Percentiles rank a stretch among this genome's conserved stretches.
Conservation (phyloP, 2,113 vertebrate genomes). For the Lipophrys pholis region DNA sequence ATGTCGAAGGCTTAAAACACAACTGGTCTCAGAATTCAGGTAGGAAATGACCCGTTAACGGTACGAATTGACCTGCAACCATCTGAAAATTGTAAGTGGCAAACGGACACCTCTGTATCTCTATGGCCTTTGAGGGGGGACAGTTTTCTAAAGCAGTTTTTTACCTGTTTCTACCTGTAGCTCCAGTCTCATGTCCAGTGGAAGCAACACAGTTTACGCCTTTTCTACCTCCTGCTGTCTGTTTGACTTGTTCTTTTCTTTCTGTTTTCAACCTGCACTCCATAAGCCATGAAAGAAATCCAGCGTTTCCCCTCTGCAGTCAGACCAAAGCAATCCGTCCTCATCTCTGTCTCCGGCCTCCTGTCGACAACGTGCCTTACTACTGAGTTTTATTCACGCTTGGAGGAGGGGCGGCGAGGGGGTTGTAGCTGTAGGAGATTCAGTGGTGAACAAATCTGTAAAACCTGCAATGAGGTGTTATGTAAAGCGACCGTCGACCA, state of each 20-base stretch:
- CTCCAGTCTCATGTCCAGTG: slow-evolving; percentile 7
- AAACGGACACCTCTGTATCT: slow-evolving; percentile 44
- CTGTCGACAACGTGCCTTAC: slow-evolving; percentile 69
- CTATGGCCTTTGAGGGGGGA: slow-evolving; percentile 33
- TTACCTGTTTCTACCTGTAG: slow-evolving; percentile 45
- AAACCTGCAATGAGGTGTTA: slow-evolving; percentile 22
- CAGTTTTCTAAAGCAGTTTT: slow-evolving; percentile 36
- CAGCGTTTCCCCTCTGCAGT: neutral
- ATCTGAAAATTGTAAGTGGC: slow-evolving; percentile 39
- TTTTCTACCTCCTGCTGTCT: slow-evolving; percentile 69
- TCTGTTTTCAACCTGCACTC: slow-evolving; percentile 3
- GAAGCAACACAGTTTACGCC: slow-evolving; percentile 41
- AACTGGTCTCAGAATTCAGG: too few relatives aligned
- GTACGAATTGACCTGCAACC: neutral
- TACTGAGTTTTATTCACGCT: slow-evolving; percentile 36
- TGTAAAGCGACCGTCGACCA: slow-evolving; percentile 36
- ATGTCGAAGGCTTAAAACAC: too few relatives aligned
- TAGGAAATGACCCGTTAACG: too few relatives aligned
- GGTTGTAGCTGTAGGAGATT: slow-evolving; percentile 21
- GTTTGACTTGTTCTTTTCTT: slow-evolving; percentile 41
- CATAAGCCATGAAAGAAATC: neutral
- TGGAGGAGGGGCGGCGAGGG: too few relatives aligned
- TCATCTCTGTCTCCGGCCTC: slow-evolving; percentile 23
- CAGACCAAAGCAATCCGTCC: slow-evolving; percentile 46
- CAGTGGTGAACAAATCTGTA: neutral